Evolutionary conservation across 92 coral and sea anemone species (phyloP).

Genomic region (Bergia puertoricense): DNA sequence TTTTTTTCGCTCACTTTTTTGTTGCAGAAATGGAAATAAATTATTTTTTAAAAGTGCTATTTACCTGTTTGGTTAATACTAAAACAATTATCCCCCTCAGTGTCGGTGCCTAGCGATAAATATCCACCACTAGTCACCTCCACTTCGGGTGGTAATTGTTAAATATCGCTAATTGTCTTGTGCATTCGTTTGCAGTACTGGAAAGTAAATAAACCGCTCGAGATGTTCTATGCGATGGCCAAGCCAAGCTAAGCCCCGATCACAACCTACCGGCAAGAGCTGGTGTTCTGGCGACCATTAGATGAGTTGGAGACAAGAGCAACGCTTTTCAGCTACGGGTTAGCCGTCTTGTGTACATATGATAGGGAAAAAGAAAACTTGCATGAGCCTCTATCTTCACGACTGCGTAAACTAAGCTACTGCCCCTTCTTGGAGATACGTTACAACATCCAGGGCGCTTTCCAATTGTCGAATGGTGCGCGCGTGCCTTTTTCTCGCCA

Average conservation of each 20-base stretch:
- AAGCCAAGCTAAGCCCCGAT: conserved; percentile 39
- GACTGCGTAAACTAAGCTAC: background rate
- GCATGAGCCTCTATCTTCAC: background rate
- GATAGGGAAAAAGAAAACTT: background rate
- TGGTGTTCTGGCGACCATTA: background rate
- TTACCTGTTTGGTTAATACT: too few species aligned
- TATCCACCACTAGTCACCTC: too few species aligned
- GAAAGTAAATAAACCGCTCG: conserved; percentile 98
- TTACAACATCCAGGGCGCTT: too few species aligned
- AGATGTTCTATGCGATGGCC: conserved; percentile 93
- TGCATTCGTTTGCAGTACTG: conserved; percentile 68
- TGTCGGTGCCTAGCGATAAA: too few species aligned
- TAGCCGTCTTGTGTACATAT: background rate
- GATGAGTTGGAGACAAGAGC: background rate
- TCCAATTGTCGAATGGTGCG: background rate
- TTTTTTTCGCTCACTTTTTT: too few species aligned
- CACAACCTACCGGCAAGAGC: conserved; percentile 7
- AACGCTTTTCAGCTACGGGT: background rate
- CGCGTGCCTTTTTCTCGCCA: background rate
- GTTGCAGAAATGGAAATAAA: too few species aligned
- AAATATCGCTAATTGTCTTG: background rate
- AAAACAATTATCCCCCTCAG: too few species aligned
- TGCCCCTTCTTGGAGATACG: background rate
- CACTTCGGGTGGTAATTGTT: background rate
- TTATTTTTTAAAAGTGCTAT: too few species aligned